phyloP scores from a whole-genome alignment of 2,113 vertebrate genomes.

The Heterotis niloticus region DNA sequence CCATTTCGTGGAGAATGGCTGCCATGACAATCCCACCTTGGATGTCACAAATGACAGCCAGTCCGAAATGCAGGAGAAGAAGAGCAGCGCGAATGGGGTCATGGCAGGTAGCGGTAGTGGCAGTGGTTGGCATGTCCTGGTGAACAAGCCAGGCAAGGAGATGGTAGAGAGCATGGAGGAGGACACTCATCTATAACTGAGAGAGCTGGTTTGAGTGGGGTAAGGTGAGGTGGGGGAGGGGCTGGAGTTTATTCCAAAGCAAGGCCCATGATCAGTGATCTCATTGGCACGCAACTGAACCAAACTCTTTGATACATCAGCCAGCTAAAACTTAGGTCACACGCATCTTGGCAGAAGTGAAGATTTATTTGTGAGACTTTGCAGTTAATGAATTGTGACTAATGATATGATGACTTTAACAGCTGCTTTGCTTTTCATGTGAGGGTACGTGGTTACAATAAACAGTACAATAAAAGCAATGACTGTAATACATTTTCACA shows the following conservation, averaged over 20 bases:
- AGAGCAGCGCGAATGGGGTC: constrained; percentile 81
- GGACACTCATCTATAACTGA: constrained; percentile 88
- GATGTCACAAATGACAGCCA: constrained; percentile 90
- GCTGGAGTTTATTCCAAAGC: background rate
- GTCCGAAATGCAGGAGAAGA: constrained; percentile 88
- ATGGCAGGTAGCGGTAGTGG: constrained; percentile 61
- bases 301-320: background rate
- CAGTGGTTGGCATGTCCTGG: constrained; percentile 82
- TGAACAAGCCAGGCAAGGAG: constrained; percentile 80
- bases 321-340: background rate
- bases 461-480: constrained; percentile 3
- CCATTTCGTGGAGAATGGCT: constrained; percentile 94
- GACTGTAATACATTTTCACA: constrained; percentile 24
- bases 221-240: constrained; percentile 14
- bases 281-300: background rate
- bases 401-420: constrained; percentile 7
- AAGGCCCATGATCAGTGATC: background rate
- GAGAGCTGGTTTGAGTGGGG: background rate
- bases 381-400: constrained; percentile 4
- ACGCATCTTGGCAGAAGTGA: background rate
- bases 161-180: constrained; percentile 86
- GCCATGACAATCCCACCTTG: constrained; percentile 95
- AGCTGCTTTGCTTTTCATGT: constrained; percentile 24
- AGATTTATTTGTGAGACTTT: background rate
- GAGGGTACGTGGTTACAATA: constrained; percentile 2